Percentiles rank a stretch among this genome's conserved stretches.
phyloP scores from a whole-genome alignment of 2,113 vertebrate genomes.

The Sarotherodon lohbergeri region DNA sequence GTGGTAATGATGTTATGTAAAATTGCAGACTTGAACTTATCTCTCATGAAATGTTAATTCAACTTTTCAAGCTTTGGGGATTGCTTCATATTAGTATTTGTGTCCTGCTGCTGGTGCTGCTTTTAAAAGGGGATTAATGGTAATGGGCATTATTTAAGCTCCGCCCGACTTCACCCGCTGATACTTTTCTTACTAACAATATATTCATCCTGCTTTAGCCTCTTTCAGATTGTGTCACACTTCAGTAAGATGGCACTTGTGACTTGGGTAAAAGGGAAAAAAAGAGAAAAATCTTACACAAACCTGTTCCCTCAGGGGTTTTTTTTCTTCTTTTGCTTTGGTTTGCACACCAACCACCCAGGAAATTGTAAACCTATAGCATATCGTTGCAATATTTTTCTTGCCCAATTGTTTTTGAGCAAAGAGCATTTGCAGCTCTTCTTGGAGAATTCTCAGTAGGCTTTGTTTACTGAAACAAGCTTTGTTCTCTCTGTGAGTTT shows the following conservation, averaged over 20 bases:
- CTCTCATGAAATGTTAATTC: background rate
- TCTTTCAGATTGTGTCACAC: background rate
- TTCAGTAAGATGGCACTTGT: background rate
- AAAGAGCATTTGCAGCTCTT: background rate
- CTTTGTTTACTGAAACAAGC: background rate
- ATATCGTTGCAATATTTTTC: background rate
- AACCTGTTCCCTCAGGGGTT: background rate
- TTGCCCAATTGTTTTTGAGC: background rate
- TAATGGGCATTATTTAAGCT: background rate
- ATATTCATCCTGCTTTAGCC: background rate
- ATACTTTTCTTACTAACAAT: background rate
- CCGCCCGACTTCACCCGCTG: background rate
- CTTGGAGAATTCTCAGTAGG: background rate
- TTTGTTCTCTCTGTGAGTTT: background rate
- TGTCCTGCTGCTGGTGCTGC: background rate
- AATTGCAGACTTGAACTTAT: background rate
- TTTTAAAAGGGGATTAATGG: constrained; percentile 16
- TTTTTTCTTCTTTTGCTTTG: background rate
- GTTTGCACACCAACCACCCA: background rate
- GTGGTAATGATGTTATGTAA: background rate
- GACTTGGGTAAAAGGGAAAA: background rate
- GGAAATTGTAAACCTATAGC: background rate
- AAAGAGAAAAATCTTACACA: background rate
- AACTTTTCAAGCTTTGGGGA: background rate
- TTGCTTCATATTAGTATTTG: background rate